Conservation (phyloP, 2,113 vertebrate genomes). For the Porphyrio hochstetteri region DNA sequence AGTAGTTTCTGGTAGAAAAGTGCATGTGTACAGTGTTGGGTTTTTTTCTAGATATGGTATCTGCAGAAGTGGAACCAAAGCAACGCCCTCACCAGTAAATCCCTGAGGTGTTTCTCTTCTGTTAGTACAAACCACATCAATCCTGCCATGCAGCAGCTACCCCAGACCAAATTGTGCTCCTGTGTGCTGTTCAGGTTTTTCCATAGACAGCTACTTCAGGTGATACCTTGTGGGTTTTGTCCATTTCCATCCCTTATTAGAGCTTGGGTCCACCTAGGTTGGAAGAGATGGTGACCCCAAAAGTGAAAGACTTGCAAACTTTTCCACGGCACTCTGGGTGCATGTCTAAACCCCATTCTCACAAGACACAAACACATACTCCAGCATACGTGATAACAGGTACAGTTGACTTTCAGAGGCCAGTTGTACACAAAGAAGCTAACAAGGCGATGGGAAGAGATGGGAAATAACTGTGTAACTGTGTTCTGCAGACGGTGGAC, state of each 20-base stretch:
- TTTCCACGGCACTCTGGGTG: neutral
- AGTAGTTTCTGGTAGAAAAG: neutral
- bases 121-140: neutral
- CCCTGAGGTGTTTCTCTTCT: neutral
- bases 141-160: neutral
- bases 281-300: neutral
- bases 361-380: neutral
- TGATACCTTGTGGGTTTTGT: neutral
- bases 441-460: neutral
- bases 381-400: neutral
- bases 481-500: neutral
- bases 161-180: neutral
- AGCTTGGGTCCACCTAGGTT: neutral
- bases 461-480: neutral
- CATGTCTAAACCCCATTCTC: neutral
- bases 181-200: neutral
- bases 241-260: neutral
- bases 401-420: neutral
- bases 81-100: neutral
- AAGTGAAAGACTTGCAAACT: neutral
- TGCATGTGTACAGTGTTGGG: rapidly evolving
- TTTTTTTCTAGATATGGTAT: neutral
- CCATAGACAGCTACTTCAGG: neutral
- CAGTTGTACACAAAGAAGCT: neutral
- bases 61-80: neutral